Conservation (phyloP, 2,888 invertebrate species). For the Venustoraphidia nigricollis region DNA sequence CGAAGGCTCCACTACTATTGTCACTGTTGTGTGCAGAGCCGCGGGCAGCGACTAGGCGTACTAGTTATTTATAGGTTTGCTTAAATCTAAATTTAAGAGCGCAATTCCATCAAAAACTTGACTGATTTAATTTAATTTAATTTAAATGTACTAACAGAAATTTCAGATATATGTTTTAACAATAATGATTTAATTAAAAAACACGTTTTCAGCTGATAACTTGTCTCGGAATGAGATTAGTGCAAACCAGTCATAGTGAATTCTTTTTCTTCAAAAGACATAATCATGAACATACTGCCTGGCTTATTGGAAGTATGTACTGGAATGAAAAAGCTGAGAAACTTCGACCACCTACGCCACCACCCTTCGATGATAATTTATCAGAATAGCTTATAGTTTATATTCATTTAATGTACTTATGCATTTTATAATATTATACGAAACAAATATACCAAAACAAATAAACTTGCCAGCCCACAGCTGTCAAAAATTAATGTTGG, state of each 20-base stretch:
- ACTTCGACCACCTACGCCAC: slow-evolving; percentile 13
- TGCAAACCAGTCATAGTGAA: slow-evolving; percentile 6
- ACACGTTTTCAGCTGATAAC: not conserved
- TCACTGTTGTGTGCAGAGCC: too few relatives aligned
- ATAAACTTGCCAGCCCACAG: too few relatives aligned
- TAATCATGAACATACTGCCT: slow-evolving; percentile 19
- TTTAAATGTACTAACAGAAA: not conserved
- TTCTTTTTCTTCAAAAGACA: slow-evolving; percentile 14
- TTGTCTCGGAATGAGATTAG: slow-evolving; percentile 4
- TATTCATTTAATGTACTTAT: too few relatives aligned
- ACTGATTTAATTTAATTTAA: not conserved
- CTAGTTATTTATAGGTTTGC: not conserved
- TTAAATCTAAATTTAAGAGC: not conserved
- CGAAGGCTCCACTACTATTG: too few relatives aligned
- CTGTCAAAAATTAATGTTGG: too few relatives aligned
- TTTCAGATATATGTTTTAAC: not conserved
- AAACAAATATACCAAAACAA: too few relatives aligned
- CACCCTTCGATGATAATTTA: slow-evolving; percentile 4
- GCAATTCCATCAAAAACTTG: not conserved
- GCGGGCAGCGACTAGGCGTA: too few relatives aligned
- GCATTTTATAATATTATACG: too few relatives aligned
- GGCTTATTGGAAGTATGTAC: slow-evolving; percentile 22
- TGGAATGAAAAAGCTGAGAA: slow-evolving; percentile 13
- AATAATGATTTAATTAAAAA: not conserved
- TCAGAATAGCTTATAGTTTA: too few relatives aligned